Conservation (phyloP, 2,797 vertebrate genomes). For the Ispidina picta region DNA sequence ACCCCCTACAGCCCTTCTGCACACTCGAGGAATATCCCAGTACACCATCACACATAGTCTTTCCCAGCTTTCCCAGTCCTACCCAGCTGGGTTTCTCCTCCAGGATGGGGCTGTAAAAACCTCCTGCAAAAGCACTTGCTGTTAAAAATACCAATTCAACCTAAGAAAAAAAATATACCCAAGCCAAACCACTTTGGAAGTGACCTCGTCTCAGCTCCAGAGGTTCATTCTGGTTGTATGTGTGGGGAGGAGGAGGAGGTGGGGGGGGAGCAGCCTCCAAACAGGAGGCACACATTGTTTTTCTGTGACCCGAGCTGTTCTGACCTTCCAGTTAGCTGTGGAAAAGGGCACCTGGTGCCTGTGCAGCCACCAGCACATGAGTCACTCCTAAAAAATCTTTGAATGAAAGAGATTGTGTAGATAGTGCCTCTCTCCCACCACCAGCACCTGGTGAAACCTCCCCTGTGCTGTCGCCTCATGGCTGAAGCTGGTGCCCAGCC, state of each 20-base stretch:
- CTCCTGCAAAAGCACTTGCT: background rate
- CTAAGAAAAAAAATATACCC: background rate
- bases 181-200: background rate
- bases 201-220: background rate
- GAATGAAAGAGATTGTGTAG: background rate
- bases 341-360: background rate
- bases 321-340: background rate
- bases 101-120: background rate
- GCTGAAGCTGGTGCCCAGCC: background rate
- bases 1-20: background rate
- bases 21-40: background rate
- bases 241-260: background rate
- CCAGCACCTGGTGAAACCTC: background rate
- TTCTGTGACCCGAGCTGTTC: background rate
- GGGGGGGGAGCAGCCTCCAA: background rate
- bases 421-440: background rate
- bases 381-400: background rate
- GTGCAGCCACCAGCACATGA: background rate
- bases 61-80: background rate
- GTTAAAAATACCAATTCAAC: background rate
- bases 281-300: background rate
- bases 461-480: background rate
- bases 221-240: background rate
- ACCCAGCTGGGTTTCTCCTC: background rate
- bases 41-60: fast-evolving